Percentiles rank a stretch among this genome's conserved stretches.
phyloP scores from a whole-genome alignment of 2,888 invertebrate genomes.

The Drosophila pseudotalamancana region DNA sequence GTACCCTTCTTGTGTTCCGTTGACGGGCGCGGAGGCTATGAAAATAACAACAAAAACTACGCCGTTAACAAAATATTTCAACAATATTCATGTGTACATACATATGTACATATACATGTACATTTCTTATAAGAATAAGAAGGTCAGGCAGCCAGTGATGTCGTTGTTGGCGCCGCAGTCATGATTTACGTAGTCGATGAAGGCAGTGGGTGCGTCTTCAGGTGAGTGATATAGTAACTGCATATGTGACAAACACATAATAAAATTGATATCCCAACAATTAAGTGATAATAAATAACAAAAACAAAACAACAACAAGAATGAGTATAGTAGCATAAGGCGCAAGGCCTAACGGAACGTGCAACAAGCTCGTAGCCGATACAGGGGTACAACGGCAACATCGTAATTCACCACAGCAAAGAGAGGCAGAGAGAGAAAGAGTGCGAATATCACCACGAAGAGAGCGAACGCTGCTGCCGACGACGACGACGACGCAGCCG shows the following conservation, averaged over 20 bases:
- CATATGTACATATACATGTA: no score
- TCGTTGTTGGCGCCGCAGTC: slow-evolving; percentile 23
- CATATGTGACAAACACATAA: slow-evolving; percentile 47
- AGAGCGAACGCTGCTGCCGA: slow-evolving; percentile 24
- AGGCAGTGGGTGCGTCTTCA: slow-evolving; percentile 7
- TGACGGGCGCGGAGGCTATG: slow-evolving; percentile 36
- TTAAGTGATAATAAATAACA: slow-evolving; percentile 35
- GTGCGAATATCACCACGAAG: slow-evolving; percentile 26
- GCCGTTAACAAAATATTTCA: slow-evolving; percentile 48
- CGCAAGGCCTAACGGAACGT: slow-evolving; percentile 58
- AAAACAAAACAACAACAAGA: slow-evolving; percentile 10
- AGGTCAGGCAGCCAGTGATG: slow-evolving; percentile 47
- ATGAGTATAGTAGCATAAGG: slow-evolving; percentile 29
- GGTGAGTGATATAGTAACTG: slow-evolving; percentile 55
- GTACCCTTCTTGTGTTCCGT: slow-evolving; percentile 19
- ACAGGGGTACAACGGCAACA: slow-evolving; percentile 6
- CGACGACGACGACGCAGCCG: slow-evolving; percentile 28
- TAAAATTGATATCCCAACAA: slow-evolving; percentile 56
- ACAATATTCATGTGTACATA: slow-evolving; percentile 11
- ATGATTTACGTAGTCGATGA: background rate
- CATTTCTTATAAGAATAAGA: slow-evolving; percentile 55
- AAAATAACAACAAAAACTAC: slow-evolving; percentile 48
- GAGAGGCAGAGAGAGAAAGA: background rate
- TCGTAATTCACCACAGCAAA: slow-evolving; percentile 41
- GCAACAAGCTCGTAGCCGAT: slow-evolving; percentile 44